Conservation (phyloP, 2,113 vertebrate genomes). For the Aramus guarauna region DNA sequence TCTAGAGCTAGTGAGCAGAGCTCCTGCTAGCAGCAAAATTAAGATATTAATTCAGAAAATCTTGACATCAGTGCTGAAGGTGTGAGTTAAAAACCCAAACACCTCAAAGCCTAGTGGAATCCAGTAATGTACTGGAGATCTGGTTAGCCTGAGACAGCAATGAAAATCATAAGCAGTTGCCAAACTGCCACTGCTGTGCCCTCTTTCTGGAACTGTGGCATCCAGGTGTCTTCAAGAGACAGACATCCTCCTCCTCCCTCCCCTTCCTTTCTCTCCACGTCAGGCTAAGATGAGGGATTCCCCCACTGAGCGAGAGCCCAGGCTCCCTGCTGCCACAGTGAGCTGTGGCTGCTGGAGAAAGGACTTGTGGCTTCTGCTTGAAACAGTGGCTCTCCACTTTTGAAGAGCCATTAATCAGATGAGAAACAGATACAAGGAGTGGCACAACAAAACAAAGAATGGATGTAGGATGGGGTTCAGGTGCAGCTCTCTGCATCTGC, state of each 20-base stretch:
- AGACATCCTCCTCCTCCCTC: background rate
- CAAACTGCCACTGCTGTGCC: background rate
- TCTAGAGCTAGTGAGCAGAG: background rate
- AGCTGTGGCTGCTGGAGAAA: background rate
- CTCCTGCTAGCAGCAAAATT: background rate
- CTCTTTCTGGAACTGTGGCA: background rate
- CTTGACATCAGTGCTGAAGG: background rate
- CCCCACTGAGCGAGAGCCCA: background rate
- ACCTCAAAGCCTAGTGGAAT: background rate
- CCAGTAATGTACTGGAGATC: background rate
- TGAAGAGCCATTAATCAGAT: background rate
- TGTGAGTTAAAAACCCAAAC: background rate
- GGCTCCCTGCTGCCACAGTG: background rate
- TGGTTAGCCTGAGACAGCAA: background rate
- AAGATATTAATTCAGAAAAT: background rate
- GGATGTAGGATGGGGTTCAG: background rate
- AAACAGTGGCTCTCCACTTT: background rate
- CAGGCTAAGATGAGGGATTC: background rate
- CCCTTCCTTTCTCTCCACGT: background rate
- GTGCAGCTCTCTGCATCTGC: background rate
- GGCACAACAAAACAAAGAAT: background rate
- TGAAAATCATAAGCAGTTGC: background rate
- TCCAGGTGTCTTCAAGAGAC: background rate
- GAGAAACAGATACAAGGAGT: background rate
- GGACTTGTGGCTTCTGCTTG: background rate